These are phyloP conservation scores for Aphyosemion australe DNA, from an alignment of 2,113 vertebrate genomes.

Conservation along the genomic window DNA sequence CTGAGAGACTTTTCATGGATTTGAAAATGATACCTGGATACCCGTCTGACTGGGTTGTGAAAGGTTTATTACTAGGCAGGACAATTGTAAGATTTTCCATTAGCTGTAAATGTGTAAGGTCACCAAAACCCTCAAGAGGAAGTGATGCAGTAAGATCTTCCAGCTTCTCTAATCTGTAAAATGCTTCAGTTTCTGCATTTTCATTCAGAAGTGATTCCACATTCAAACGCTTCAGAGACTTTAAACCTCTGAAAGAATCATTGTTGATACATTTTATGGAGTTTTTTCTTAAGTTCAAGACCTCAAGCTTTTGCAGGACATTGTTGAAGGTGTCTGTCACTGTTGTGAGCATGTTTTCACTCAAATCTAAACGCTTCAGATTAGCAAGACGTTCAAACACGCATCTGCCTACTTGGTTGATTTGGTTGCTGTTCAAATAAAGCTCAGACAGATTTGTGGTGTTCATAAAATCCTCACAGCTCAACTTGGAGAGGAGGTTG, in stretches of 20 bases:
- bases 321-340: background rate
- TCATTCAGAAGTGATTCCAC: background rate
- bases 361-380: constrained; percentile 19
- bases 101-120: background rate
- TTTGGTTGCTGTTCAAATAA: background rate
- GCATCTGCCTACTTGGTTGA: background rate
- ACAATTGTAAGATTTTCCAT: background rate
- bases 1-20: background rate
- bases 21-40: too few relatives aligned
- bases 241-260: constrained; percentile 4
- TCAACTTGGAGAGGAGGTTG: background rate
- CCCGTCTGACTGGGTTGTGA: too few relatives aligned
- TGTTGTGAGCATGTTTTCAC: constrained; percentile 7
- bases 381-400: constrained; percentile 9
- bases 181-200: background rate
- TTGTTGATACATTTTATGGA: background rate
- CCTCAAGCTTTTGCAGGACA: background rate
- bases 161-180: background rate
- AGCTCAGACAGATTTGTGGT: constrained; percentile 14
- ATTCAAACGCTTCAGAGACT: constrained; percentile 19
- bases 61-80: too few relatives aligned
- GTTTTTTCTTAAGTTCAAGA: constrained; percentile 25
- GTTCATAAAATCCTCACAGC: constrained; percentile 23
- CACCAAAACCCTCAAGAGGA: background rate
- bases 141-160: background rate